Evolutionary conservation across 2,797 vertebrate species (phyloP).

Genomic region (Diglossa cyanea): DNA sequence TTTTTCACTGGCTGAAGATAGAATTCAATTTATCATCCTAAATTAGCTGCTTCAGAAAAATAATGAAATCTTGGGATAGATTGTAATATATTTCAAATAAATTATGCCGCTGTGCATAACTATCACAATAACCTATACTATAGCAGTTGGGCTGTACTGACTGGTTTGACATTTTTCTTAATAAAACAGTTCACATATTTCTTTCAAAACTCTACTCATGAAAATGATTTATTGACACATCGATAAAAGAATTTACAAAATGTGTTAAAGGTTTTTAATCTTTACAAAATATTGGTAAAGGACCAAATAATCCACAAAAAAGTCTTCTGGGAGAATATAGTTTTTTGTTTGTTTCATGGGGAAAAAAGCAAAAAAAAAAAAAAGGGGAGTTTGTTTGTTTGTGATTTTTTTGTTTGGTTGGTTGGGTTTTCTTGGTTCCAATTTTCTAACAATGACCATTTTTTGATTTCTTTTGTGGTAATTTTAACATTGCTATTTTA

Average conservation of each 20-base stretch:
- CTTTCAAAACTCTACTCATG: not conserved
- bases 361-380: not conserved
- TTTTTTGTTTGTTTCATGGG: not conserved
- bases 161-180: not conserved
- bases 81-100: not conserved
- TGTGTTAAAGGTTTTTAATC: accelerated
- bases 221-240: not conserved
- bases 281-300: not conserved
- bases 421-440: not conserved
- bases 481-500: not conserved
- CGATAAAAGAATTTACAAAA: not conserved
- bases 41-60: not conserved
- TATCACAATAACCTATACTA: not conserved
- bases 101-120: not conserved
- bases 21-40: not conserved
- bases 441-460: not conserved
- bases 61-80: not conserved
- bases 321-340: accelerated
- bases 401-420: not conserved
- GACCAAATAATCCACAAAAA: not conserved
- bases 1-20: not conserved
- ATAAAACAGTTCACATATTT: not conserved
- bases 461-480: not conserved
- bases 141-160: not conserved
- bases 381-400: accelerated